Evolutionary conservation across 1,140 invertebrate genomes (phyloP).

Genomic region (Diorhabda sublineata): DNA sequence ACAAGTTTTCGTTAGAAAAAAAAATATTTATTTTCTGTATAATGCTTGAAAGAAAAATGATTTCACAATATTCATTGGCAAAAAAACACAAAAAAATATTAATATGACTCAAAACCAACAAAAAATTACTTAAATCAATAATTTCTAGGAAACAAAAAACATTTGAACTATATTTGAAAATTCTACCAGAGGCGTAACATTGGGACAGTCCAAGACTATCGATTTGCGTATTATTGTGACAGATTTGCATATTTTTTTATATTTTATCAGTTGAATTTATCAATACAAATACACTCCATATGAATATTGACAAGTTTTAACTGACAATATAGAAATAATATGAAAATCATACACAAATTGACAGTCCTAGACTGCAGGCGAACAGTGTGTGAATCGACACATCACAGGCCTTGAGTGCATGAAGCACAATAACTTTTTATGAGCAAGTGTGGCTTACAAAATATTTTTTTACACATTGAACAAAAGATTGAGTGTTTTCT

Average conservation of each 20-base stretch:
- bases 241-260: no score
- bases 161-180: conserved; percentile 9
- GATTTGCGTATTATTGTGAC: background rate
- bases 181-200: conserved; percentile 13
- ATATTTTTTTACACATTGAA: conserved; percentile 13
- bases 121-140: background rate
- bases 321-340: no score
- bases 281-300: no score
- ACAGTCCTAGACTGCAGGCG: no score
- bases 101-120: background rate
- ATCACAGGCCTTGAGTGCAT: background rate
- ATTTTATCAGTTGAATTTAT: no score
- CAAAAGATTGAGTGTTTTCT: conserved; percentile 1
- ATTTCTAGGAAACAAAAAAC: conserved; percentile 3
- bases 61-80: background rate
- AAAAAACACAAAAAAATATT: background rate
- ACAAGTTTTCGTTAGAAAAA: no score
- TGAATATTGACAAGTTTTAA: no score
- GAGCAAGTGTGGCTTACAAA: conserved; percentile 2
- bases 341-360: no score
- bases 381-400: no score
- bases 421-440: background rate
- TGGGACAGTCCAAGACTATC: background rate
- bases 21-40: background rate
- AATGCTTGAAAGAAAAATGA: background rate